Evolutionary conservation across 2,888 invertebrate species (phyloP).

Genomic region (Eupithecia exiguata): DNA sequence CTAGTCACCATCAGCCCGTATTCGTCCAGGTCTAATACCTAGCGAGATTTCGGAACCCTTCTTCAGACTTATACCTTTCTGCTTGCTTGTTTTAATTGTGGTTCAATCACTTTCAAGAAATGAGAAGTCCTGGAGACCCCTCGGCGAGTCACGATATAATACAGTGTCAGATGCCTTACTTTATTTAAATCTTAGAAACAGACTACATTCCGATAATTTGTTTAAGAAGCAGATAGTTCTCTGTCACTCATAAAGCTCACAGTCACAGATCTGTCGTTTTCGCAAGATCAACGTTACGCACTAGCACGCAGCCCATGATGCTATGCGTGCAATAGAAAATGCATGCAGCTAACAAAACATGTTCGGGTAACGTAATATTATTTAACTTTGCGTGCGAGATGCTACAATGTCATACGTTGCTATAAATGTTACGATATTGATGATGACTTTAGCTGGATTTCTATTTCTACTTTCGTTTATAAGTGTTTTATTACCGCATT

Average conservation of each 20-base stretch:
- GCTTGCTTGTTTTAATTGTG: not conserved
- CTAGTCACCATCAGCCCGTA: not conserved
- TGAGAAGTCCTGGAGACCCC: no score
- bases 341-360: conserved; percentile 47
- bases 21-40: not conserved
- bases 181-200: not conserved
- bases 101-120: not conserved
- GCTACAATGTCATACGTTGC: conserved; percentile 4
- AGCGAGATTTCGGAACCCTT: not conserved
- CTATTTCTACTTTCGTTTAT: conserved; percentile 38
- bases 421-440: conserved; percentile 13
- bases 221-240: not conserved
- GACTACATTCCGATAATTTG: not conserved
- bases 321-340: conserved; percentile 53
- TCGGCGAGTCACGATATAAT: no score
- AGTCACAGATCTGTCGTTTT: not conserved
- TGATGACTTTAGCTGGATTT: not conserved
- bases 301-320: conserved; percentile 39
- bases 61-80: not conserved
- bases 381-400: conserved; percentile 49
- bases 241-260: not conserved
- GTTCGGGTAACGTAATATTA: conserved; percentile 53
- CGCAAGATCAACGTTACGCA: conserved; percentile 13
- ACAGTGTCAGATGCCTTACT: not conserved
- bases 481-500: not conserved